These are phyloP conservation scores for Globodera ellingtonae DNA, from an alignment of 1,140 invertebrate genomes.

Conservation along the genomic window DNA sequence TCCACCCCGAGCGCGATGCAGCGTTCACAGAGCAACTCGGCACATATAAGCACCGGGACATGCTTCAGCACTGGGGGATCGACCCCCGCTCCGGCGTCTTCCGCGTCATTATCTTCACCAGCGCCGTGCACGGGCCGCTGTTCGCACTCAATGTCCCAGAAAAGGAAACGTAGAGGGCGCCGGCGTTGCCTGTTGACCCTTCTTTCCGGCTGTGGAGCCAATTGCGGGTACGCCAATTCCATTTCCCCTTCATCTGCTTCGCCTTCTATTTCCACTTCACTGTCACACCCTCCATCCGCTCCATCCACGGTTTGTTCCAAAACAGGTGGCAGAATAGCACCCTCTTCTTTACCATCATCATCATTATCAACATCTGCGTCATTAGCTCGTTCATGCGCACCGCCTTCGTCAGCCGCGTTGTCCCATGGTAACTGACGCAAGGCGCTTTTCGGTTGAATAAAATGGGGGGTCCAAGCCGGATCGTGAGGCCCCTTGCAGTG, in stretches of 20 bases:
- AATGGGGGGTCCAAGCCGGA: neutral
- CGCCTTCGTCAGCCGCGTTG: neutral
- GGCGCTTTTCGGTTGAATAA: neutral
- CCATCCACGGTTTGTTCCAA: neutral
- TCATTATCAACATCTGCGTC: too few relatives aligned
- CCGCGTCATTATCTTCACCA: neutral
- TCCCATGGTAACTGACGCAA: neutral
- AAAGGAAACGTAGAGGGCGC: neutral
- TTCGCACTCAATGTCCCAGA: slow-evolving; percentile 1
- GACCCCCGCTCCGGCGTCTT: neutral
- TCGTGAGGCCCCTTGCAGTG: neutral
- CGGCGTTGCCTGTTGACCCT: neutral
- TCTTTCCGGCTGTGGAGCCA: too few relatives aligned
- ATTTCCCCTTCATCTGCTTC: too few relatives aligned
- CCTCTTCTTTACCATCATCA: neutral
- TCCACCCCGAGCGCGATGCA: neutral
- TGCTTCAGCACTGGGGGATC: neutral
- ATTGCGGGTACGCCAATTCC: too few relatives aligned
- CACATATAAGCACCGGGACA: neutral
- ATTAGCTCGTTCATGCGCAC: too few relatives aligned
- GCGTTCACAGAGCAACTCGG: neutral
- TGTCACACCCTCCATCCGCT: neutral
- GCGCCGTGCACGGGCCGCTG: too few relatives aligned
- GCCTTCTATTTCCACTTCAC: too few relatives aligned
- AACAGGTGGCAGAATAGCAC: too few relatives aligned